Evolutionary conservation across 2,888 invertebrate species (phyloP).

Genomic region (Desoria tigrina): DNA sequence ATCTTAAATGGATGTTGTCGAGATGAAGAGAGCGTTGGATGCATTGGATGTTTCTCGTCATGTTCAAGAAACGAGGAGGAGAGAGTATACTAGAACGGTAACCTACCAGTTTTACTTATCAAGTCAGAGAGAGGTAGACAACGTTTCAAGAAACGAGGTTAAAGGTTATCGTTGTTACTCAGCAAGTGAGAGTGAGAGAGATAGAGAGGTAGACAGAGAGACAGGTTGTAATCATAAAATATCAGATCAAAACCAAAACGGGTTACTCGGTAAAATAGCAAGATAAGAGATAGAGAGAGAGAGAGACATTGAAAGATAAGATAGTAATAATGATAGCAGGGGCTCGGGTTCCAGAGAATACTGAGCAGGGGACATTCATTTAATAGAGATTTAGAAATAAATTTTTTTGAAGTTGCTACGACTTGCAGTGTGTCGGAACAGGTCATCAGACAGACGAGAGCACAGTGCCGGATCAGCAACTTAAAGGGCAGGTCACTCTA

Average conservation of each 20-base stretch:
- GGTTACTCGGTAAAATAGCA: no score
- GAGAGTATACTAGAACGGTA: no score
- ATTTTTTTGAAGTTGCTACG: not conserved
- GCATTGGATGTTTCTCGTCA: not conserved
- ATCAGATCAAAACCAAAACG: no score
- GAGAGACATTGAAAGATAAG: constrained; percentile 1
- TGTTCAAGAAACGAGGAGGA: no score
- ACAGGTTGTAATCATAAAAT: not conserved
- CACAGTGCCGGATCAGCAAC: constrained; percentile 7
- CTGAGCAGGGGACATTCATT: constrained; percentile 14
- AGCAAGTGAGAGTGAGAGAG: not conserved
- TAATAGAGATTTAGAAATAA: constrained; percentile 1
- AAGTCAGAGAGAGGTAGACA: no score
- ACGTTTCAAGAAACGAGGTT: not conserved
- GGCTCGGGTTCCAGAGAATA: not conserved
- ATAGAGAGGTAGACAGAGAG: not conserved
- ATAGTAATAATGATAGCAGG: constrained; percentile 2
- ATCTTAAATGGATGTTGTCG: no score
- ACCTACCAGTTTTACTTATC: no score
- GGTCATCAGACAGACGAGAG: constrained; percentile 16
- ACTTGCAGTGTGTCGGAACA: not conserved
- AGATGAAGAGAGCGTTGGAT: not conserved
- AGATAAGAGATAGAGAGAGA: no score
- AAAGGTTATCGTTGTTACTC: not conserved
- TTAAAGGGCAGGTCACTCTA: not conserved